These are phyloP conservation scores for Eupelmus urozonus DNA, from an alignment of 2,888 invertebrate genomes.

Conservation along the genomic window DNA sequence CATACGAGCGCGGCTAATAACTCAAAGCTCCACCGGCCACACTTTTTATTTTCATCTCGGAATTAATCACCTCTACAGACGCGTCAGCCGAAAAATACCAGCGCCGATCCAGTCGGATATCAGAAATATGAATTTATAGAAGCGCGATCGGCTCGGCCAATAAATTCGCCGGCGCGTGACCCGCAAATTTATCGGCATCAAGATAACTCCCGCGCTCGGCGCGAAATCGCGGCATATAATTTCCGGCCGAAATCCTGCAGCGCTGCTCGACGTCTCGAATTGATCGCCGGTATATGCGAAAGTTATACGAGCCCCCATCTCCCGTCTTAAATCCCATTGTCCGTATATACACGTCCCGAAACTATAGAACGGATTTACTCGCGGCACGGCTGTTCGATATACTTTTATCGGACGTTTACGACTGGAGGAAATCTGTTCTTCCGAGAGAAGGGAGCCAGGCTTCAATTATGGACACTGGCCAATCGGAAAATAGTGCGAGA, in stretches of 20 bases:
- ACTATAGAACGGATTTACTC: background rate
- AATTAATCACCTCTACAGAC: background rate
- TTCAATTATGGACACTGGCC: conserved; percentile 71
- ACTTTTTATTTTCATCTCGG: background rate
- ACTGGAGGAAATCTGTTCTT: conserved; percentile 18
- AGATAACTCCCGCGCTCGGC: background rate
- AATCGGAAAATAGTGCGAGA: conserved; percentile 71
- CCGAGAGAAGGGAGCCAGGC: conserved; percentile 52
- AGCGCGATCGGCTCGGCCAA: background rate
- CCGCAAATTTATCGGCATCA: conserved; percentile 19
- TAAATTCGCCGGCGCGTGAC: background rate
- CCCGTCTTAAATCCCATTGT: conserved; percentile 20
- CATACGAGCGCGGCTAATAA: too few relatives aligned
- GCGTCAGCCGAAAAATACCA: background rate
- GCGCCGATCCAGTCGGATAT: background rate
- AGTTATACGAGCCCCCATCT: conserved; percentile 1
- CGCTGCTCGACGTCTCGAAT: conserved; percentile 4
- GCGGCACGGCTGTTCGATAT: background rate
- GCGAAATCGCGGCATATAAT: conserved; percentile 20
- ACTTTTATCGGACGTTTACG: conserved; percentile 18
- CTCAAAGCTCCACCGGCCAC: too few relatives aligned
- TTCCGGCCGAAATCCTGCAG: background rate
- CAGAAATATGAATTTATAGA: background rate
- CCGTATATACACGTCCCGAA: background rate
- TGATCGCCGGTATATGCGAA: conserved; percentile 12